Conservation (phyloP, 2,888 invertebrate genomes). For the Biston betularia region DNA sequence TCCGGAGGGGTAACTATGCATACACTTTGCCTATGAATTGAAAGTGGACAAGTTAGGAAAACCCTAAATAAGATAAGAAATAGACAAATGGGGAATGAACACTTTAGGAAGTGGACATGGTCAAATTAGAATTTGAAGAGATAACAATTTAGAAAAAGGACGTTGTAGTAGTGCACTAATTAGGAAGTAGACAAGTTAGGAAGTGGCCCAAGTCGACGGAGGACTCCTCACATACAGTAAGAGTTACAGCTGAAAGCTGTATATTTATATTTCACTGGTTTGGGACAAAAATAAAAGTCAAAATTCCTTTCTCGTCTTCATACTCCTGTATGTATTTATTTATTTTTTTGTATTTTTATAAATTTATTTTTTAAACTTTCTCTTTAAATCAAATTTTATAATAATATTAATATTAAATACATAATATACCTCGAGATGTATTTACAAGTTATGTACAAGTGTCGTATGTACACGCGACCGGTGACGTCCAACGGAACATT, state of each 20-base stretch:
- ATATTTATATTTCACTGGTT: not conserved
- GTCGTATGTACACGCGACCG: constrained; percentile 68
- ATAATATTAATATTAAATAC: constrained; percentile 82
- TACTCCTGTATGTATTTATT: constrained; percentile 84
- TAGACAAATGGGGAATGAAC: too few relatives aligned
- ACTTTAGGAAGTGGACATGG: too few relatives aligned
- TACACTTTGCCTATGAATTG: too few relatives aligned
- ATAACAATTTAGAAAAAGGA: too few relatives aligned
- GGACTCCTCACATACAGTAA: not conserved
- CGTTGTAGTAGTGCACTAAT: too few relatives aligned
- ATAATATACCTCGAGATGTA: constrained; percentile 76
- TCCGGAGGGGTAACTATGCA: too few relatives aligned
- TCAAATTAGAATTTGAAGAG: too few relatives aligned
- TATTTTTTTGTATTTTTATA: constrained; percentile 74
- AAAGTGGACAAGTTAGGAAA: too few relatives aligned
- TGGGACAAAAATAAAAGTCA: constrained; percentile 67
- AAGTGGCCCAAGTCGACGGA: too few relatives aligned
- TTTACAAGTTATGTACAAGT: constrained; percentile 81
- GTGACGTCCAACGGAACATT: constrained; percentile 46
- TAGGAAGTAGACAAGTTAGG: too few relatives aligned
- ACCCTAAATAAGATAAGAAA: too few relatives aligned
- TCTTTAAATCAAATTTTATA: constrained; percentile 81
- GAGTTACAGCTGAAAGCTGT: not conserved
- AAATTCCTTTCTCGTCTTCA: constrained; percentile 76
- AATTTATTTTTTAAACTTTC: constrained; percentile 79